These are phyloP conservation scores for Numenius phaeopus DNA, from an alignment of 2,797 vertebrate genomes.

Conservation along the genomic window DNA sequence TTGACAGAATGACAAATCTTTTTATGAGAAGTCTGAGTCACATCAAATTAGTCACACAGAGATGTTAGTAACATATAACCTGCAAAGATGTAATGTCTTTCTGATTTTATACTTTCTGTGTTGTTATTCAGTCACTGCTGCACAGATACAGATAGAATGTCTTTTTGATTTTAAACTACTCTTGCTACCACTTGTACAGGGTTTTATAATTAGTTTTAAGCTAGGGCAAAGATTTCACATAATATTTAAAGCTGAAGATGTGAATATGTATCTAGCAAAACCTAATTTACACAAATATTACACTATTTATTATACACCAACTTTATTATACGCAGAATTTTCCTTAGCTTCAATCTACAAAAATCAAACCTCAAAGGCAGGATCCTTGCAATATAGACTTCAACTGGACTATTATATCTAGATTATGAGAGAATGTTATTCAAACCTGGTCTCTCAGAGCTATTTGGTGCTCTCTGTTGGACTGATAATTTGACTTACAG, in stretches of 20 bases:
- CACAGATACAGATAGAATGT: not conserved
- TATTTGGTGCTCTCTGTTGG: not conserved
- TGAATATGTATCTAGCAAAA: not conserved
- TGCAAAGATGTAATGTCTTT: conserved; percentile 57
- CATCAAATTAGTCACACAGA: conserved; percentile 41
- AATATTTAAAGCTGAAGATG: not conserved
- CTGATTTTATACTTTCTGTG: not conserved
- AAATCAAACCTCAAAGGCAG: not conserved
- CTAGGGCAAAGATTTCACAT: not conserved
- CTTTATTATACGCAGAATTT: not conserved
- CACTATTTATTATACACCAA: not conserved
- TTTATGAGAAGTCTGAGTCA: conserved; percentile 1
- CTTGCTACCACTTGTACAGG: not conserved
- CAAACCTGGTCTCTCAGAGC: not conserved
- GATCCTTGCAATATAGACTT: not conserved
- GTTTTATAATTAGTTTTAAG: not conserved
- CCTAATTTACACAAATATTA: not conserved
- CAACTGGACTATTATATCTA: not conserved
- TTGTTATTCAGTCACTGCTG: not conserved
- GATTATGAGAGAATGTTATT: not conserved
- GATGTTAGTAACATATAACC: conserved; percentile 27
- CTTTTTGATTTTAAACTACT: conserved; percentile 30
- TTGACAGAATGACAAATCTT: conserved; percentile 50
- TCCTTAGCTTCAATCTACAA: not conserved
- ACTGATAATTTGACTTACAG: not conserved